Conservation (phyloP, 2,797 vertebrate genomes). For the Staurois parvus region DNA sequence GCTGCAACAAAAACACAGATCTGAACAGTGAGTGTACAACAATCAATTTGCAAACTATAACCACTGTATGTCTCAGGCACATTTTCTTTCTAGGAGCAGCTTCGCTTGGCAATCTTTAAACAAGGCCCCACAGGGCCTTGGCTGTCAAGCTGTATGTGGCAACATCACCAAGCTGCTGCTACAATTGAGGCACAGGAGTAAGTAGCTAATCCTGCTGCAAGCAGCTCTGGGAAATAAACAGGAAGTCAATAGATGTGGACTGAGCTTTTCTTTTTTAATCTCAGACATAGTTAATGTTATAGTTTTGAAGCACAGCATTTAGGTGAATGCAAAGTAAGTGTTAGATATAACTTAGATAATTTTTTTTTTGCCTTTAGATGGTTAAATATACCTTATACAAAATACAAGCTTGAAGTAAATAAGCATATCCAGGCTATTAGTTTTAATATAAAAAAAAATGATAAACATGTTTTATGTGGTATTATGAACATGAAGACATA, state of each 20-base stretch:
- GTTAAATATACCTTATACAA: too few relatives aligned
- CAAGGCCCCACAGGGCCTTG: constrained; percentile 59
- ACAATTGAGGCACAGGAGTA: constrained; percentile 54
- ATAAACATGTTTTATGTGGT: too few relatives aligned
- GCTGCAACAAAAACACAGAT: constrained; percentile 30
- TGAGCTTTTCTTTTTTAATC: constrained; percentile 21
- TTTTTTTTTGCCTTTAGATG: neutral
- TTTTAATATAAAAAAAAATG: too few relatives aligned
- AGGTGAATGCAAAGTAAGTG: neutral
- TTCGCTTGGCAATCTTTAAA: constrained; percentile 60
- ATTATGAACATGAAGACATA: too few relatives aligned
- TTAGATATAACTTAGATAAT: too few relatives aligned
- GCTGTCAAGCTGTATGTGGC: constrained; percentile 60
- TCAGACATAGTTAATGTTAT: neutral
- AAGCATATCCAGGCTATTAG: too few relatives aligned
- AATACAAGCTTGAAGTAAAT: too few relatives aligned
- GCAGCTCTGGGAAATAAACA: constrained; percentile 61
- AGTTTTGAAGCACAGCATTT: neutral
- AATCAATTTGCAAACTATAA: constrained; percentile 57
- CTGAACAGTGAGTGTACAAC: constrained; percentile 42
- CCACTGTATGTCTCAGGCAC: constrained; percentile 25
- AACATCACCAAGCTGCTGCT: constrained; percentile 64
- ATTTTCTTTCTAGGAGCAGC: constrained; percentile 40
- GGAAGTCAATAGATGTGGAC: constrained; percentile 54
- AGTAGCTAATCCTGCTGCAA: constrained; percentile 63